phyloP scores from a whole-genome alignment of 2,797 vertebrate species.

The Psittacula echo region DNA sequence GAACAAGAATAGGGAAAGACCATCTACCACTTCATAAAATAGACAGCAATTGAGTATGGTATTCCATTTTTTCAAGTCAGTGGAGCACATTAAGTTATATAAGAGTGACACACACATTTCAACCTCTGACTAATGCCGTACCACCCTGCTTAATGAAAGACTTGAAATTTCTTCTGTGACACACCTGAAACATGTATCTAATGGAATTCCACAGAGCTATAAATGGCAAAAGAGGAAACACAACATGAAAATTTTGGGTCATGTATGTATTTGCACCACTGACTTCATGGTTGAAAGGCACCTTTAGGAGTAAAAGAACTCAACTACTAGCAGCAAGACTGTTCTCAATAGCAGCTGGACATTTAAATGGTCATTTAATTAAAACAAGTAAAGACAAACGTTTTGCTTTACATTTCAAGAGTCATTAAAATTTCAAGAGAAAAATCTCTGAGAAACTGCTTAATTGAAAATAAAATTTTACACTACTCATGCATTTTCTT shows the following conservation, averaged over 20 bases:
- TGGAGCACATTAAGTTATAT: not conserved
- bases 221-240: not conserved
- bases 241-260: not conserved
- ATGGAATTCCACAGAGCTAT: not conserved
- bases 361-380: not conserved
- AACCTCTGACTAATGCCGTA: constrained; percentile 55
- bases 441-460: not conserved
- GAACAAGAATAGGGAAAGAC: not conserved
- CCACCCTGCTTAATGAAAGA: constrained; percentile 71
- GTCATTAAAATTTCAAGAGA: not conserved
- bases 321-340: not conserved
- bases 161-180: constrained; percentile 23
- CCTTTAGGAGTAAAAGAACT: not conserved
- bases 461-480: not conserved
- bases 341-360: not conserved
- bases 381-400: not conserved
- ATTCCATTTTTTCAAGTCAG: not conserved
- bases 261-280: not conserved
- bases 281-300: not conserved
- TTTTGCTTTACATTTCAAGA: not conserved
- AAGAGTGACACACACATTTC: constrained; percentile 12
- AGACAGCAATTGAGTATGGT: rapidly evolving
- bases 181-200: constrained; percentile 27
- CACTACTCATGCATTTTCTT: rapidly evolving
- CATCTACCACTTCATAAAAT: not conserved